Percentiles rank a stretch among this genome's conserved stretches.
These are phyloP conservation scores for Leptobrachium leishanense DNA, from an alignment of 2,113 vertebrate genomes.

Conservation along the genomic window DNA sequence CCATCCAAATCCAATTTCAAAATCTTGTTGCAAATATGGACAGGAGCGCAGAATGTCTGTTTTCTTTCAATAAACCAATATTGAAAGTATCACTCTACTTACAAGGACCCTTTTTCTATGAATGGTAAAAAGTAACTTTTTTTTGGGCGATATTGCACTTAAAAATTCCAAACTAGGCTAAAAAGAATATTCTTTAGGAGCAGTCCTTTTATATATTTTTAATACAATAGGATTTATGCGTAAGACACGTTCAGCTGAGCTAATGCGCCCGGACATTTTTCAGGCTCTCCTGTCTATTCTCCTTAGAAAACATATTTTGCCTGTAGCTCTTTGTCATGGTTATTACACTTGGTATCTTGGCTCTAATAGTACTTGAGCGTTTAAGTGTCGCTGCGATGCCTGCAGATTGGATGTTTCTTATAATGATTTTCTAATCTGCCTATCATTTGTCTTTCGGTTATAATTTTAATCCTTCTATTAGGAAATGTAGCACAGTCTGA, in stretches of 20 bases:
- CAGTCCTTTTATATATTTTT: background rate
- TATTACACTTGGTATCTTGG: conserved; percentile 13
- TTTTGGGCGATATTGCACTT: background rate
- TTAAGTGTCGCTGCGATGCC: conserved; percentile 24
- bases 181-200: background rate
- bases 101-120: too few species aligned
- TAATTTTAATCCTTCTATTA: conserved; percentile 48
- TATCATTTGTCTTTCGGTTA: conserved; percentile 44
- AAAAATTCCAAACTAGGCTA: background rate
- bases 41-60: too few species aligned
- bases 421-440: conserved; percentile 48
- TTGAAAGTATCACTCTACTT: too few species aligned
- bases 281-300: conserved; percentile 23
- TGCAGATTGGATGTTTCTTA: conserved; percentile 28
- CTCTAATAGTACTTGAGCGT: conserved; percentile 40
- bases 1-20: too few species aligned
- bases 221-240: conserved; percentile 6
- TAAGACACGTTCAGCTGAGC: background rate
- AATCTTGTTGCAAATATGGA: too few species aligned
- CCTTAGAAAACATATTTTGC: conserved; percentile 19
- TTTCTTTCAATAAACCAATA: too few species aligned
- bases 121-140: too few species aligned
- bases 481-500: conserved; percentile 23
- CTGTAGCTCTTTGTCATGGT: conserved; percentile 22
- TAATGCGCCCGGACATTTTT: conserved; percentile 18